A percentile compares a stretch with the other conserved stretches of the same genome.
These are phyloP conservation scores for Anhinga anhinga DNA, from an alignment of 2,113 vertebrate genomes.

Conservation along the genomic window DNA sequence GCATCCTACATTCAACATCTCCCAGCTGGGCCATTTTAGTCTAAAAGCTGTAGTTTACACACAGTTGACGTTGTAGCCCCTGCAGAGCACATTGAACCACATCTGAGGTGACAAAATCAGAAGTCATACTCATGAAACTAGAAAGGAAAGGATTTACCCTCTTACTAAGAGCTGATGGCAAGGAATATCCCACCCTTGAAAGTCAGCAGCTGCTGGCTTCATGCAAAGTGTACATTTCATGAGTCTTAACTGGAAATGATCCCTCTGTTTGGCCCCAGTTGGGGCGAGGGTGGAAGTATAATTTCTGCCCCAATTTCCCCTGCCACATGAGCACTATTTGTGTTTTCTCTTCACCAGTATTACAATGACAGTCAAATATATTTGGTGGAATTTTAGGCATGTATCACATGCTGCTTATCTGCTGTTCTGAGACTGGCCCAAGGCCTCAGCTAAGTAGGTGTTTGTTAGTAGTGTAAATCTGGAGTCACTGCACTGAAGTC, in stretches of 20 bases:
- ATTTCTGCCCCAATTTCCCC: background rate
- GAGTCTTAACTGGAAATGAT: background rate
- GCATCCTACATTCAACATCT: background rate
- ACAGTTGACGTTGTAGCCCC: background rate
- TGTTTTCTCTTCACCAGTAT: background rate
- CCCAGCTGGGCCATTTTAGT: background rate
- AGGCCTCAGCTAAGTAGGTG: constrained; percentile 21
- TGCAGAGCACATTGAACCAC: background rate
- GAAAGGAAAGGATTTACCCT: background rate
- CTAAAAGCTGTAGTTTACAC: background rate
- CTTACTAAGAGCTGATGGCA: background rate
- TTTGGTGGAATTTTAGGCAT: constrained; percentile 30
- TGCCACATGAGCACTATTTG: background rate
- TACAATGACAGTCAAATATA: background rate
- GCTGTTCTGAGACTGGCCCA: background rate
- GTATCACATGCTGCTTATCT: constrained; percentile 14
- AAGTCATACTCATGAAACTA: background rate
- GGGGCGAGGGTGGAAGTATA: background rate
- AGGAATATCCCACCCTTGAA: background rate
- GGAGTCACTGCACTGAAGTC: constrained; percentile 7
- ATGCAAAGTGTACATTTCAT: background rate
- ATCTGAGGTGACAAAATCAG: background rate
- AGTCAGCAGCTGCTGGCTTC: background rate
- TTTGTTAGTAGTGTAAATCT: constrained; percentile 20
- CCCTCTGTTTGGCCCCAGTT: background rate